These are phyloP conservation scores for Invenusta paracnida DNA, from an alignment of 2,888 invertebrate genomes.

Conservation along the genomic window DNA sequence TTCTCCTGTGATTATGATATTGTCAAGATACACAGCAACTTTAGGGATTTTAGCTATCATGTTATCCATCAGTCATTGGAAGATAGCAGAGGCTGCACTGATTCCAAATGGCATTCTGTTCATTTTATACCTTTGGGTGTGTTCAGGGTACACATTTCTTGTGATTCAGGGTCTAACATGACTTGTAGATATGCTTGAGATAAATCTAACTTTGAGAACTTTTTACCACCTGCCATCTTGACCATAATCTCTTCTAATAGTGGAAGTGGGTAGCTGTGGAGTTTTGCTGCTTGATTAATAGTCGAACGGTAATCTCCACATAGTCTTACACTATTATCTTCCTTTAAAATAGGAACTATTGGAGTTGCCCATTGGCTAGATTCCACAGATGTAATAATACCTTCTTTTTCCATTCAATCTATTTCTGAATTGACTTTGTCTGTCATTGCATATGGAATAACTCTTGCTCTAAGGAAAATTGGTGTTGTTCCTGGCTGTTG, in stretches of 20 bases:
- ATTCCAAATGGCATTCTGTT: constrained; percentile 13
- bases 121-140: constrained; percentile 23
- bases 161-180: background rate
- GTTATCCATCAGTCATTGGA: constrained; percentile 22
- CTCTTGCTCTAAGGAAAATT: background rate
- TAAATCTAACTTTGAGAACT: constrained; percentile 7
- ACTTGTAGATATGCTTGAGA: constrained; percentile 31
- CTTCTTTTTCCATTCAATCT: constrained; percentile 6
- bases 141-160: constrained; percentile 28
- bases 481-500: background rate
- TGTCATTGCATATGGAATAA: constrained; percentile 9
- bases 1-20: constrained; percentile 35
- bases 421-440: constrained; percentile 1
- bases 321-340: background rate
- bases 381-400: background rate
- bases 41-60: constrained; percentile 2
- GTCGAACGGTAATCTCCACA: constrained; percentile 22
- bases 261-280: background rate
- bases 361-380: constrained; percentile 23
- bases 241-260: constrained; percentile 13
- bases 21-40: constrained; percentile 37
- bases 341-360: background rate
- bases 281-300: background rate
- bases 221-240: constrained; percentile 12
- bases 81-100: background rate